Conservation (phyloP, 2,113 vertebrate genomes). For the Silurus glanis region DNA sequence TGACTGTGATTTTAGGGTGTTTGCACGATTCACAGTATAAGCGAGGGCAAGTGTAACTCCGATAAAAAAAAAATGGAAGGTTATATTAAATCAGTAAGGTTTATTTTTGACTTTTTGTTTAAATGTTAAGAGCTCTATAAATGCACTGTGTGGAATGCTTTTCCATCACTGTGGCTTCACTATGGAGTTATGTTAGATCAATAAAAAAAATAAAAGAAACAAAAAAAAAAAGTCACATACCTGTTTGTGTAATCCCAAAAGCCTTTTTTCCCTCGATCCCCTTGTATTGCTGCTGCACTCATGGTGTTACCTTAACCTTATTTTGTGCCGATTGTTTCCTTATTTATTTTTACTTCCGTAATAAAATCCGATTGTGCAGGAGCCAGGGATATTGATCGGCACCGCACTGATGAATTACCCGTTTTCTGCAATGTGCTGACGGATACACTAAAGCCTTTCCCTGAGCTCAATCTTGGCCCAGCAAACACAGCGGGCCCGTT, state of each 20-base stretch:
- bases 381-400: constrained; percentile 52
- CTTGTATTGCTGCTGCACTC: background rate
- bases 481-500: constrained; percentile 43
- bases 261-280: background rate
- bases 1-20: background rate
- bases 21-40: background rate
- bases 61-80: background rate
- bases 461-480: constrained; percentile 54
- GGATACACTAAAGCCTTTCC: constrained; percentile 60
- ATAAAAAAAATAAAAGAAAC: background rate
- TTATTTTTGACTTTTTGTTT: background rate
- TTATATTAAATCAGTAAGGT: background rate
- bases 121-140: constrained; percentile 4
- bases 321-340: constrained; percentile 54
- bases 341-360: constrained; percentile 58
- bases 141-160: background rate
- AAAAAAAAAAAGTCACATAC: background rate
- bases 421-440: constrained; percentile 60
- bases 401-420: constrained; percentile 57
- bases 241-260: background rate
- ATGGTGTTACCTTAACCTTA: constrained; percentile 31
- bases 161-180: background rate
- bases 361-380: constrained; percentile 56
- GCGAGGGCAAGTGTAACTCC: background rate
- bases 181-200: background rate